Base-by-base conservation (phyloP, 2,797 vertebrate species). In the Mallotus villosus region DNA sequence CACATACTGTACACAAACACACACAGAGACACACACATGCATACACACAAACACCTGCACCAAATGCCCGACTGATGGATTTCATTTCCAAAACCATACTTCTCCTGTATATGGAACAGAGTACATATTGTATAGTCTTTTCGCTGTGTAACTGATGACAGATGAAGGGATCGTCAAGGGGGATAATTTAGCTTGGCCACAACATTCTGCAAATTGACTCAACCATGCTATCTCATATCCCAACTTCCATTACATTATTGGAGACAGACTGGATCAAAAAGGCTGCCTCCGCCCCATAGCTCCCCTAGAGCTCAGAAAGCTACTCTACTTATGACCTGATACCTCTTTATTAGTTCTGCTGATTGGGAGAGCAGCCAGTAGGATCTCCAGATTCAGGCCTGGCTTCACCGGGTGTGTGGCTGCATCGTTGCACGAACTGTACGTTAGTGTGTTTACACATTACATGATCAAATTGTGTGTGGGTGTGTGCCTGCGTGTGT, bases 321-420 rank as follows among this genome's bases (percentile, higher is more conserved):
- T 85, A 87, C 82, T 82, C 83, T 80, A 89, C 87, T 88, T 91
- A 90, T 90, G 92, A 91, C 74, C 82, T 14, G 85, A 90, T 90
- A 91, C 88, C 82, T 86, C 80, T 91, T 91, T 87, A 92, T 91
- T 90, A 90, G 91, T 91, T 88, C 83, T 82, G 79, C 84, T 88
- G 89, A 93, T 89, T 89, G 89, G 88, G 89, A 81, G 60, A 5
- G 78, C 72, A 87, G 88, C 86, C 87, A 85, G 86, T 89, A 85
- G 76, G 84, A 87, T 87, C 77, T 91, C 80, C 75, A 84, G 74
- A 82, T 83, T 79, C 70, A 75, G 68, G 78, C 72, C 60, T 61
- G 75, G 64, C 72, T 78, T 74, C 71, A 78, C 72, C 71, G 41
- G 58, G 24, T 62, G 19, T 71, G 63, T 67, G 66, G 67, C 41